Conservation (phyloP, 92 coral and sea anemone genomes). For the Epizoanthus rinbou region DNA sequence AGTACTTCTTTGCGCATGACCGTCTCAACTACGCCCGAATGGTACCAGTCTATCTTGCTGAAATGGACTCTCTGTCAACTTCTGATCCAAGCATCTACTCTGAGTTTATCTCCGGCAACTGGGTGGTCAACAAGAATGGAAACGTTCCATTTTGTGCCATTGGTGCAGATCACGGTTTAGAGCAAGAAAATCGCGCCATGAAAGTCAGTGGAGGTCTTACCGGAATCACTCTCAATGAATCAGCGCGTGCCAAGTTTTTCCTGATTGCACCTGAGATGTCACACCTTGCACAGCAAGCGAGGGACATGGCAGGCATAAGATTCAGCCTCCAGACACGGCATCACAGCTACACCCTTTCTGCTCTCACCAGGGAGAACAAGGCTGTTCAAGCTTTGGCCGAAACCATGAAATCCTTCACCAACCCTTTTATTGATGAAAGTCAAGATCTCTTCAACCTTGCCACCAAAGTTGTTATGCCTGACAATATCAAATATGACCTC, state of each 20-base stretch:
- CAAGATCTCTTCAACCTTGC: constrained; percentile 22
- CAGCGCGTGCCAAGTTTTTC: constrained; percentile 1
- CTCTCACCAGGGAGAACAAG: constrained; percentile 25
- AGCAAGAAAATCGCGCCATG: background rate
- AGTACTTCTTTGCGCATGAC: too few relatives aligned
- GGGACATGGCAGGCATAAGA: constrained; percentile 27
- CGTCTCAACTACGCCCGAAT: too few relatives aligned
- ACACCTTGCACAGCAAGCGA: constrained; percentile 28
- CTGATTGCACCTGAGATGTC: constrained; percentile 3
- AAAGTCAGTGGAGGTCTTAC: constrained; percentile 1
- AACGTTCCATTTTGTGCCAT: background rate
- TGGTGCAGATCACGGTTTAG: constrained; percentile 18
- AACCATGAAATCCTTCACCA: constrained; percentile 29
- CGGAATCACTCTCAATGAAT: background rate
- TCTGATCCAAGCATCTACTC: too few relatives aligned
- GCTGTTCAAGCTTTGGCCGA: background rate
- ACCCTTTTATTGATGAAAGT: constrained; percentile 21
- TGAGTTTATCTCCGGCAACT: too few relatives aligned
- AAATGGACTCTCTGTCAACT: too few relatives aligned
- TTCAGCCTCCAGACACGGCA: constrained; percentile 10
- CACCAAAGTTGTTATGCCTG: constrained; percentile 40
- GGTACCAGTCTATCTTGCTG: too few relatives aligned
- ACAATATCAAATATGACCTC: background rate
- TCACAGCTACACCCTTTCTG: background rate
- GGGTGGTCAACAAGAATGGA: background rate